These are phyloP conservation scores for Magallana nippona DNA, from an alignment of 2,888 invertebrate genomes.

Conservation along the genomic window DNA sequence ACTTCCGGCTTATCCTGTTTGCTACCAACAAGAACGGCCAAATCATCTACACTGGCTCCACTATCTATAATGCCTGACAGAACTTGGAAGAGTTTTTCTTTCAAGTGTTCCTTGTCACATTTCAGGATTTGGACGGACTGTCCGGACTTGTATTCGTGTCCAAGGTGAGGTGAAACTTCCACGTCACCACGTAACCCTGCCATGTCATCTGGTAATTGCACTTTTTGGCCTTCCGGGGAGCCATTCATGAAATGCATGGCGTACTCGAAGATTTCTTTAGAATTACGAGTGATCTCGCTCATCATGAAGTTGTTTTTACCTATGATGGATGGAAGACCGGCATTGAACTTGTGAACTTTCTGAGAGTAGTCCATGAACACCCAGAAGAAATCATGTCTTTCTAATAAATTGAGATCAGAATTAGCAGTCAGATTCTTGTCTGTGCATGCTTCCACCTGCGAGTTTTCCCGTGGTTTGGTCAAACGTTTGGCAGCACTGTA, in stretches of 20 bases:
- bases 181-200: slow-evolving; percentile 44
- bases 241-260: slow-evolving; percentile 68
- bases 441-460: background rate
- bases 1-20: slow-evolving; percentile 59
- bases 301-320: slow-evolving; percentile 74
- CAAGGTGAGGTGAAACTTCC: slow-evolving; percentile 61
- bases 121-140: slow-evolving; percentile 66
- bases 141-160: slow-evolving; percentile 66
- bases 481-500: slow-evolving; percentile 62
- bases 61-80: slow-evolving; percentile 58
- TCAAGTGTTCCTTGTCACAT: slow-evolving; percentile 63
- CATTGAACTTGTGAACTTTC: slow-evolving; percentile 73
- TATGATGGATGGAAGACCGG: slow-evolving; percentile 68
- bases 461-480: background rate
- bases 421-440: background rate
- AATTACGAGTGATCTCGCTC: slow-evolving; percentile 70
- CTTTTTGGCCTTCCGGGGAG: slow-evolving; percentile 36
- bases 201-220: slow-evolving; percentile 31
- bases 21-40: slow-evolving; percentile 69
- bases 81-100: slow-evolving; percentile 59
- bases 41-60: slow-evolving; percentile 64
- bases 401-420: background rate
- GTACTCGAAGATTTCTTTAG: slow-evolving; percentile 72
- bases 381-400: slow-evolving; percentile 66
- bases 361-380: slow-evolving; percentile 74